phyloP scores from a whole-genome alignment of 2,888 invertebrate species.

The Ophion slaviceki region DNA sequence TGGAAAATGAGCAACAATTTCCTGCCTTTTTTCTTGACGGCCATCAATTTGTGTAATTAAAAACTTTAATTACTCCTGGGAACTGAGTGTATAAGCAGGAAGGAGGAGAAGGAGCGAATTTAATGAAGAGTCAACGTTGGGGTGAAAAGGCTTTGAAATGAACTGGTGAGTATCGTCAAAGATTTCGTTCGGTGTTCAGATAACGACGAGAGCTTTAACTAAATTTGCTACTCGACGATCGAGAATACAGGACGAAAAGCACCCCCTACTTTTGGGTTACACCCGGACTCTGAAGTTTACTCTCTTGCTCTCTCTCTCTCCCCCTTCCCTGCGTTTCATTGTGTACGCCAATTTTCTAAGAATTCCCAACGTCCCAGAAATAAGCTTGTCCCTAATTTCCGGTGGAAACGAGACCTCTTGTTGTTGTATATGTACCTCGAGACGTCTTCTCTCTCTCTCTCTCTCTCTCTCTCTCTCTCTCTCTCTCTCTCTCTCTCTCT shows the following conservation, averaged over 20 bases:
- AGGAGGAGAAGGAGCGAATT: constrained; percentile 9
- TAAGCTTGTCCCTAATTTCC: constrained; percentile 60
- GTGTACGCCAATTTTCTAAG: constrained; percentile 45
- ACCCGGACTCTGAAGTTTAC: constrained; percentile 25
- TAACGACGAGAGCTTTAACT: constrained; percentile 55
- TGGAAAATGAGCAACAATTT: too few relatives aligned
- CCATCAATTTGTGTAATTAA: not conserved
- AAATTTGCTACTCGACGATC: constrained; percentile 51
- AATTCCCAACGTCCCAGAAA: constrained; percentile 60
- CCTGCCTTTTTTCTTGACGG: not conserved
- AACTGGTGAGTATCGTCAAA: constrained; percentile 13
- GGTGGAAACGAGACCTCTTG: constrained; percentile 37
- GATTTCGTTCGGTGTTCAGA: constrained; percentile 34
- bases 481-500: too few relatives aligned
- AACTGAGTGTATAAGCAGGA: not conserved
- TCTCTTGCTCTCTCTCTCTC: not conserved
- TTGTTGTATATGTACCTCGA: not conserved
- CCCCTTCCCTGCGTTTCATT: not conserved
- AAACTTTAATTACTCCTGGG: not conserved
- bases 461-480: too few relatives aligned
- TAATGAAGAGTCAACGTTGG: constrained; percentile 31
- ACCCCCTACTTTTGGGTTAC: constrained; percentile 32
- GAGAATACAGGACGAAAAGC: constrained; percentile 38
- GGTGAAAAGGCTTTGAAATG: not conserved
- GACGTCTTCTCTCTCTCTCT: too few relatives aligned